Evolutionary conservation across 2,888 invertebrate genomes (phyloP).

Genomic region (Capitulum mitella): DNA sequence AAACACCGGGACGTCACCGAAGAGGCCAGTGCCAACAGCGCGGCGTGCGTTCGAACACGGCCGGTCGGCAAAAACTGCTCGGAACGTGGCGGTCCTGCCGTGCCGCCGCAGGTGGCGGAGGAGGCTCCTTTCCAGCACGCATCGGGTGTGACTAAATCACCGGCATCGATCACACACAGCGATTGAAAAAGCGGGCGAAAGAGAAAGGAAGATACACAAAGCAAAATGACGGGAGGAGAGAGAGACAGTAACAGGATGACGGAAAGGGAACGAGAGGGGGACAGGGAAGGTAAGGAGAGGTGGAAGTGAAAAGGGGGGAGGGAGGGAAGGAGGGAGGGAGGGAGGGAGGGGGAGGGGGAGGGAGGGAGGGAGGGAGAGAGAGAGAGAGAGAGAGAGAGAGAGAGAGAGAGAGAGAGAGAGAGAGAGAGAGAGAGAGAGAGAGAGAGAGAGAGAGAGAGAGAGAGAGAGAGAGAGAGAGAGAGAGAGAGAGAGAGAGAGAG

Average conservation of each 20-base stretch:
- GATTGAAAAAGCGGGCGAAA: background rate
- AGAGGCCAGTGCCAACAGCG: too few relatives aligned
- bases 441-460: too few relatives aligned
- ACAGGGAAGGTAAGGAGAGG: background rate
- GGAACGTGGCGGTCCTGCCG: too few relatives aligned
- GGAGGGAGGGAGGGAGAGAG: background rate
- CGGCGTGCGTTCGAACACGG: too few relatives aligned
- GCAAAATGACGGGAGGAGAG: background rate
- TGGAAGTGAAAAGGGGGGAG: background rate
- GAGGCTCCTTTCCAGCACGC: background rate
- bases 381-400: conserved; percentile 24
- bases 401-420: conserved; percentile 27
- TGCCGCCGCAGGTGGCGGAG: background rate
- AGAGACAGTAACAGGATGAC: background rate
- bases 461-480: conserved; percentile 25
- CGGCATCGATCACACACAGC: background rate
- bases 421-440: conserved; percentile 28
- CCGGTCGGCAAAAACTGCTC: too few relatives aligned
- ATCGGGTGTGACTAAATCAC: background rate
- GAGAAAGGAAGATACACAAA: background rate
- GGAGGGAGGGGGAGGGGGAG: background rate
- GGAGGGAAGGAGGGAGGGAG: background rate
- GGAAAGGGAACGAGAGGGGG: background rate
- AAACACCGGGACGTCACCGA: too few relatives aligned
- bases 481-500: conserved; percentile 24